Evolutionary conservation across 2,797 vertebrate genomes (phyloP).

Genomic region (Cuculus canorus): DNA sequence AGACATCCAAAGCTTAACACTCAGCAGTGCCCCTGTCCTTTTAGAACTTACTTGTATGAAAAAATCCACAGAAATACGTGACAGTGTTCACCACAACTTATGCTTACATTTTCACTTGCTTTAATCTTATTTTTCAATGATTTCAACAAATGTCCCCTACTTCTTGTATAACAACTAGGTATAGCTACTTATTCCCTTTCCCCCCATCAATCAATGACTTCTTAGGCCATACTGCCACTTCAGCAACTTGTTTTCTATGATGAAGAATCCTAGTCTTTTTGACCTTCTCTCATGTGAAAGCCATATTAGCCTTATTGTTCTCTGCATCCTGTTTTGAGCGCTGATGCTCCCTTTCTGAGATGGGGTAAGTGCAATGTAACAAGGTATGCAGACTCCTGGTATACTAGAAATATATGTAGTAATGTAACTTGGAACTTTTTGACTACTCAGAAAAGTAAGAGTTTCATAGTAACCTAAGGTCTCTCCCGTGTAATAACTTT

Average conservation of each 20-base stretch:
- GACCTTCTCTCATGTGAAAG: neutral
- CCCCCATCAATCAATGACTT: neutral
- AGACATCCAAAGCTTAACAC: neutral
- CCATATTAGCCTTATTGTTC: neutral
- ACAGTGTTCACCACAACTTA: neutral
- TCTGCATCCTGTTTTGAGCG: neutral
- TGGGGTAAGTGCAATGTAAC: neutral
- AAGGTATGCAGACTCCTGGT: neutral
- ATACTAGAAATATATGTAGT: neutral
- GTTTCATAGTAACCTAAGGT: neutral
- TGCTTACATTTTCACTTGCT: neutral
- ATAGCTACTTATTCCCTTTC: neutral
- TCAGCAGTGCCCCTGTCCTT: neutral
- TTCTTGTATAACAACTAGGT: neutral
- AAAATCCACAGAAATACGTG: neutral
- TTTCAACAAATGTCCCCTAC: neutral
- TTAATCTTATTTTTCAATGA: neutral
- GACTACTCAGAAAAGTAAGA: neutral
- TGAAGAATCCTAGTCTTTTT: neutral
- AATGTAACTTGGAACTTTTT: neutral
- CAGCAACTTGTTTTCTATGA: neutral
- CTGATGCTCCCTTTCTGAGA: neutral
- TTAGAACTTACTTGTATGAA: neutral
- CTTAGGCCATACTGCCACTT: neutral
- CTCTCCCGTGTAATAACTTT: fast-evolving